A percentile compares a stretch with the other conserved stretches of the same genome.
Conservation (phyloP, 2,797 vertebrate species). For the Halcyon smyrnensis region DNA sequence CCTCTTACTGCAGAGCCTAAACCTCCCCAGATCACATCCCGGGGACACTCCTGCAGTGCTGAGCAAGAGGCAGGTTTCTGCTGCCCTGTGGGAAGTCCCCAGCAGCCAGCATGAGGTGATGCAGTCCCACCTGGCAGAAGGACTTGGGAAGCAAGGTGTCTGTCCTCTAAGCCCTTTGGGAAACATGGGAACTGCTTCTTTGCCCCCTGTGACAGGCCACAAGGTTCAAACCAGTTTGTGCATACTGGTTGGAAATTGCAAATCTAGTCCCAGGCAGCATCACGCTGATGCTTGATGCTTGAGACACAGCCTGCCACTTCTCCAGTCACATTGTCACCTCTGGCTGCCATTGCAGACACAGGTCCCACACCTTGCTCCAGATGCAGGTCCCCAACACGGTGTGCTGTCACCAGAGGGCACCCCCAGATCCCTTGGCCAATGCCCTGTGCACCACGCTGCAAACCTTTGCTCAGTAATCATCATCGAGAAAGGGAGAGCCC, state of each 20-base stretch:
- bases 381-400: accelerated
- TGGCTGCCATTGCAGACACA: not conserved
- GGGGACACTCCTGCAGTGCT: not conserved
- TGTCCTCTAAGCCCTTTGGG: not conserved
- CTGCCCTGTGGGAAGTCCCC: not conserved
- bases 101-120: not conserved
- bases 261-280: not conserved
- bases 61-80: not conserved
- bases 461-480: not conserved
- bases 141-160: not conserved
- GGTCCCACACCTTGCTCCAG: not conserved
- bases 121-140: too few species aligned
- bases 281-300: too few species aligned
- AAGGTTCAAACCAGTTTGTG: not conserved
- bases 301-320: not conserved
- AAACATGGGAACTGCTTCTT: not conserved
- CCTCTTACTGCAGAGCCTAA: not conserved
- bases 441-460: not conserved
- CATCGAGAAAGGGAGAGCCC: not conserved
- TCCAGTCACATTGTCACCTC: accelerated
- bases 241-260: not conserved
- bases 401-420: not conserved
- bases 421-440: not conserved
- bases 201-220: not conserved
- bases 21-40: not conserved